Base-by-base conservation (phyloP, 1,140 invertebrate species). In the Lepidurus apus region DNA sequence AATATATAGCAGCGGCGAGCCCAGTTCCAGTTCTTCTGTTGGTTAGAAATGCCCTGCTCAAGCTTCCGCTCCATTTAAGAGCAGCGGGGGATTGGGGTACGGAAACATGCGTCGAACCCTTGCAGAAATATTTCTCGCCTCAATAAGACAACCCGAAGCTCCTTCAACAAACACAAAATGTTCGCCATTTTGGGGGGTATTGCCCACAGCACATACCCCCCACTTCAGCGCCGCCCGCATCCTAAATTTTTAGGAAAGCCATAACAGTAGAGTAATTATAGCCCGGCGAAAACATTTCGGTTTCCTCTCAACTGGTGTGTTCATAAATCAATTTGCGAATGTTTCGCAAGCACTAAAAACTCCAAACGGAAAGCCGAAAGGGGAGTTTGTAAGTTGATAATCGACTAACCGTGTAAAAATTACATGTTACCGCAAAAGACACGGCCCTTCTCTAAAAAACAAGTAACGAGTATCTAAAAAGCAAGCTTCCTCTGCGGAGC, bases 401-500 rank as follows among this genome's bases (percentile, higher is more conserved):
- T 65, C 53, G 53, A 65, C 53, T 65, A 9, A 65, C 17, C 53
- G 53, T 65, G 53, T 65, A 65, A 65, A 34, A 65, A 21, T 65
- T 17, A 21, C 21, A 65, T 21, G 17, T 65, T 65, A 13, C 8
- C 53, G 53, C 53, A 21, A 65, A 65, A 65, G 13, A 7, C 53
- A 65, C 17, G 53, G 53, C 34, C 34, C 34, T 34, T 34, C 34
- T 34, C 34, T 34, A 34, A 65, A 65, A 21, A 65, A 65, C 2
- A 65, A n/a, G 53, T 21, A n/a, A 65, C 53, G 53, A 65, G 53
- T 65, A 65, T 17, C n/a, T 65, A 65, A 65, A 65, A n/a, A n/a
- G 53, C 53, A 65, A 65, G 53, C 21, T 65, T 65, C 53, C 53
- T 65, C 53, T 65, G 53, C n/a, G 53, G 53, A 65, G 53, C 21